These are phyloP conservation scores for Buceros bicornis DNA, from an alignment of 2,797 vertebrate species.

Conservation along the genomic window DNA sequence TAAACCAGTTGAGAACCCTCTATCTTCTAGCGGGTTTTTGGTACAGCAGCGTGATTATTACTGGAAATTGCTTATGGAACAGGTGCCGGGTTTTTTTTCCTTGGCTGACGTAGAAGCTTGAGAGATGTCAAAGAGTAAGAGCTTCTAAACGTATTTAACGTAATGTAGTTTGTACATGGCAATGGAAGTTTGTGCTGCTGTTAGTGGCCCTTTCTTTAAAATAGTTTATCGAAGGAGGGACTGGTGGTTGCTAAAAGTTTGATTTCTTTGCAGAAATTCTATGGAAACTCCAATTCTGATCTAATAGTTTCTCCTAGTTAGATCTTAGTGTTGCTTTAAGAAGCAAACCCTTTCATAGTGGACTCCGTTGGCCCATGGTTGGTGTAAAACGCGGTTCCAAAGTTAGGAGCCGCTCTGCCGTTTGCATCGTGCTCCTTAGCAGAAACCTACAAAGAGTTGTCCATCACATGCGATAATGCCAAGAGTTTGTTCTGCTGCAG, in stretches of 20 bases:
- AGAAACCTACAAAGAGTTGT: not conserved
- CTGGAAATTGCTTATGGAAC: not conserved
- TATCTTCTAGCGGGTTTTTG: not conserved
- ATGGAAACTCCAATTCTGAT: not conserved
- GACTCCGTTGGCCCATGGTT: not conserved
- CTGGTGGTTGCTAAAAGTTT: not conserved
- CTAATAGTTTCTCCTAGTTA: not conserved
- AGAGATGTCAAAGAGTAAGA: not conserved
- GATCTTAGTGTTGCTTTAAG: not conserved
- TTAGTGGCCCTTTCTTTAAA: not conserved
- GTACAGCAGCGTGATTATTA: not conserved
- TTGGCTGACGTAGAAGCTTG: not conserved
- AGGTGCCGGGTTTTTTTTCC: not conserved
- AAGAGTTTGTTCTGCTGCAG: not conserved
- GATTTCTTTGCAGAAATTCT: not conserved
- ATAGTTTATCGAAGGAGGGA: not conserved
- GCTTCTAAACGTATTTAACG: not conserved
- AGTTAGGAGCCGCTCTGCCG: not conserved
- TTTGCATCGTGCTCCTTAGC: not conserved
- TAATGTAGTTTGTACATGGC: not conserved
- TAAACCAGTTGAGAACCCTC: not conserved
- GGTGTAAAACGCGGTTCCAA: not conserved
- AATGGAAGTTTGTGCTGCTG: not conserved
- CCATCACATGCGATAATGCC: not conserved
- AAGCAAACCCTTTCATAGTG: not conserved